These are phyloP conservation scores for Ceratosolen solmsi DNA, from an alignment of 1,140 invertebrate genomes.

Conservation along the genomic window DNA sequence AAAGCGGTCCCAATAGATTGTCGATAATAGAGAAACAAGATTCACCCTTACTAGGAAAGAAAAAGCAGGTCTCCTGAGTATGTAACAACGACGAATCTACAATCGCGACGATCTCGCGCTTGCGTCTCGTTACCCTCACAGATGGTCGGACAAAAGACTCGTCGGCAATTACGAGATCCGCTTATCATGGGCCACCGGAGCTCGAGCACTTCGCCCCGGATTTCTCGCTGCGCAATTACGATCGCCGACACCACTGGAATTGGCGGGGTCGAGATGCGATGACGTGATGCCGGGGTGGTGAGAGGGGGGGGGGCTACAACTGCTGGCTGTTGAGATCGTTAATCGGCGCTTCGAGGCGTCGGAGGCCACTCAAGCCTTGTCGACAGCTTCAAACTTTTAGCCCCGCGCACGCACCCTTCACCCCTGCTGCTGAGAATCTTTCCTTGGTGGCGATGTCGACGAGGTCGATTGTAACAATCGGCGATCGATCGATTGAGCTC, in stretches of 20 bases:
- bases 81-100: not conserved
- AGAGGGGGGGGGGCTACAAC: slow-evolving; percentile 32
- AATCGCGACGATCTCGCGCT: not conserved
- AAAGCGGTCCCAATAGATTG: no score
- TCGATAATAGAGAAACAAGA: no score
- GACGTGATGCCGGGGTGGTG: not conserved
- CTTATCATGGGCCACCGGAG: not conserved
- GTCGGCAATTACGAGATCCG: not conserved
- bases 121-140: not conserved
- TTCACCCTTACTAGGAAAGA: no score
- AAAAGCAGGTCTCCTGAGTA: no score
- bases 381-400: not conserved
- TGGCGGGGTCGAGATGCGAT: not conserved
- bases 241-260: not conserved
- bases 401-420: not conserved
- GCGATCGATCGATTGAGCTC: not conserved
- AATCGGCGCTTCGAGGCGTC: slow-evolving; percentile 54
- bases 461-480: no score
- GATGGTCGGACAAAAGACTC: not conserved
- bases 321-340: slow-evolving; percentile 53
- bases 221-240: not conserved
- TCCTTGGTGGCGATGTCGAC: no score
- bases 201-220: slow-evolving; percentile 17
- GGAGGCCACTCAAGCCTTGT: no score
- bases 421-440: no score